These are phyloP conservation scores for Mayetiola destructor DNA, from an alignment of 2,888 invertebrate species.

Conservation along the genomic window DNA sequence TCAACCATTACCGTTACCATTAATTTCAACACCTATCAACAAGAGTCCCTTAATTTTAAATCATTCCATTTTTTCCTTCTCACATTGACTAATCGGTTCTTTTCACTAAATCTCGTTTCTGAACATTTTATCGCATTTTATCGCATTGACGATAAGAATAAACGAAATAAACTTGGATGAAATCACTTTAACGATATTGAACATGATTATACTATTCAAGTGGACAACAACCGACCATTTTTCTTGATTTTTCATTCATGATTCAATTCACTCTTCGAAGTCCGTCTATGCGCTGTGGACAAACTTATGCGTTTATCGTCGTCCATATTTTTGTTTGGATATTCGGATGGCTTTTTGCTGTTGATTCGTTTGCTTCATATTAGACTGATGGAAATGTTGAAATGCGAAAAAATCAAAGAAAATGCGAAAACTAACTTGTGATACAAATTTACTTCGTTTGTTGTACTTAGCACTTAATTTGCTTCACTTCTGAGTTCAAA, in stretches of 20 bases:
- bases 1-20: not conserved
- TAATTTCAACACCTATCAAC: not conserved
- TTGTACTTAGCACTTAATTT: slow-evolving; percentile 12
- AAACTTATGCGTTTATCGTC: not conserved
- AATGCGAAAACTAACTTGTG: not conserved
- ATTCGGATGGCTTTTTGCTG: not conserved
- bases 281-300: too few relatives aligned
- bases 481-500: slow-evolving; percentile 11
- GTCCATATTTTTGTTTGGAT: not conserved
- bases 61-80: not conserved
- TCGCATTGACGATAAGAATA: slow-evolving; percentile 1
- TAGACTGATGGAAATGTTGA: too few relatives aligned
- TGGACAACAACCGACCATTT: slow-evolving; percentile 6
- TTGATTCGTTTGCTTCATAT: not conserved
- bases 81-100: slow-evolving; percentile 2
- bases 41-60: not conserved
- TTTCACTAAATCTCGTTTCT: slow-evolving; percentile 2
- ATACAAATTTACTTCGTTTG: slow-evolving; percentile 12
- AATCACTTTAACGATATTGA: slow-evolving; percentile 1
- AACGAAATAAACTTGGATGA: not conserved
- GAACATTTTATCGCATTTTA: slow-evolving; percentile 1
- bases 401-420: too few relatives aligned
- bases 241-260: not conserved
- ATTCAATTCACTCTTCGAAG: not conserved
- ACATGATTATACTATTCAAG: slow-evolving; percentile 12